Evolutionary conservation across 2,888 invertebrate genomes (phyloP), one percentile per base, ranked within the genome.

Genomic region (Papilio elwesi): DNA sequence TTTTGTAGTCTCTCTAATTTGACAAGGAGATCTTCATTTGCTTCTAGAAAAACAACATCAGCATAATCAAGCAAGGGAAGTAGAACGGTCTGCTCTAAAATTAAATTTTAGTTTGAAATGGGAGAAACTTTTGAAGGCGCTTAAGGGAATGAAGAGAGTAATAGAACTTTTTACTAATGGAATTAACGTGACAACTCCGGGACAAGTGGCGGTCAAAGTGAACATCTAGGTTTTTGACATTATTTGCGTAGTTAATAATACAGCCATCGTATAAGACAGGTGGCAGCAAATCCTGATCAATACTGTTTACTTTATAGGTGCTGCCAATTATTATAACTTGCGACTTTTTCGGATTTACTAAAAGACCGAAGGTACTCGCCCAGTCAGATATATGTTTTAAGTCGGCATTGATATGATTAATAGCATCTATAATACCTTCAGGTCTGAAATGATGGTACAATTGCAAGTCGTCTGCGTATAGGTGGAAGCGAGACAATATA

Each of bases 401-500:
- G 15, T 67, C 67, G 3, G 51, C 49, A 53, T 67, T 67, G 5
- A 67, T 52, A 15, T 36, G 26, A 11, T 43, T 10, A 64, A 64
- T 53, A 26, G 62, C 63, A n/a, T 47, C 12, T 6, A 12, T 2
- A 26, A 70, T 5, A 10, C 63, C 53, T 15, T 70, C 52, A 12
- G 49, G 51, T 52, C 13, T 51, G 10, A 49, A 59, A 9, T 63
- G 64, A 9, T n/a, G 26, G 36, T 70, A 70, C 7, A 70, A 6
- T 15, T 70, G 70, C 38, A 70, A 43, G 53, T 70, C 70, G 16
- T 70, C 70, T 12, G 64, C 70, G 51, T 70, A 70, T 8, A 70
- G 63, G 43, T 70, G 70, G 43, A 62, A 70, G 13, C 12, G 53
- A n/a, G 64, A 70, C 10, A 43, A 38, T 53, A 64, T 64, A n/a